A percentile compares a stretch with the other conserved stretches of the same genome.
phyloP scores from a whole-genome alignment of 2,888 invertebrate genomes.

The Pinctada fucata region DNA sequence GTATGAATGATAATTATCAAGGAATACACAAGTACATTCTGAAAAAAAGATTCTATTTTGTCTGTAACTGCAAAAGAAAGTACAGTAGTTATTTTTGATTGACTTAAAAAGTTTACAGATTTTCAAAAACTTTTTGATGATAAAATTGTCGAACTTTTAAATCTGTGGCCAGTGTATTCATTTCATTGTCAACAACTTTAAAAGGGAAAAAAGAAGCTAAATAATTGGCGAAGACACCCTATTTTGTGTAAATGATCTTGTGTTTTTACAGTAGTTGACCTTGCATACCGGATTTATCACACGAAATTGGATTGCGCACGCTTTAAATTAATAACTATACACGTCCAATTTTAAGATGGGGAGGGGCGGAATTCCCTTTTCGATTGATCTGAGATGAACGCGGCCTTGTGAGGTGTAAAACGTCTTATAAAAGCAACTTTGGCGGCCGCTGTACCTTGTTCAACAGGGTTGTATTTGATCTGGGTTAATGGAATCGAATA shows the following conservation, averaged over 20 bases:
- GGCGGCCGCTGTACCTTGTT: background rate
- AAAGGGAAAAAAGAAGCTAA: slow-evolving; percentile 10
- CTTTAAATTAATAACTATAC: slow-evolving; percentile 18
- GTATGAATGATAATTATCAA: background rate
- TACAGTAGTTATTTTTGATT: background rate
- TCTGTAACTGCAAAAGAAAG: background rate
- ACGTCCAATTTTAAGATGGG: slow-evolving; percentile 24
- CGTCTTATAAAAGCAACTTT: background rate
- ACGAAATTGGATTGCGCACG: slow-evolving; percentile 14
- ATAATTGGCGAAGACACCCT: background rate
- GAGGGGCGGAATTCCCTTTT: slow-evolving; percentile 6
- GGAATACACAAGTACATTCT: background rate
- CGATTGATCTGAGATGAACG: slow-evolving; percentile 14
- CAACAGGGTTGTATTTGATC: background rate
- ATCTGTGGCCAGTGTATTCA: slow-evolving; percentile 17
- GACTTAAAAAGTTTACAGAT: background rate
- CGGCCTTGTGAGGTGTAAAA: slow-evolving; percentile 23
- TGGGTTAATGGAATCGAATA: background rate
- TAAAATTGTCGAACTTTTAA: slow-evolving; percentile 11
- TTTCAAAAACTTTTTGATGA: background rate
- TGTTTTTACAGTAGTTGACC: slow-evolving; percentile 14
- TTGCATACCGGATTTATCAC: background rate
- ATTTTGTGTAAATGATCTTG: slow-evolving; percentile 9
- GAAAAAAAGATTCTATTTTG: background rate
- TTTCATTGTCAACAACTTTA: slow-evolving; percentile 3